phyloP scores from a whole-genome alignment of 2,797 vertebrate species.

The Sebastes hopkinsi region DNA sequence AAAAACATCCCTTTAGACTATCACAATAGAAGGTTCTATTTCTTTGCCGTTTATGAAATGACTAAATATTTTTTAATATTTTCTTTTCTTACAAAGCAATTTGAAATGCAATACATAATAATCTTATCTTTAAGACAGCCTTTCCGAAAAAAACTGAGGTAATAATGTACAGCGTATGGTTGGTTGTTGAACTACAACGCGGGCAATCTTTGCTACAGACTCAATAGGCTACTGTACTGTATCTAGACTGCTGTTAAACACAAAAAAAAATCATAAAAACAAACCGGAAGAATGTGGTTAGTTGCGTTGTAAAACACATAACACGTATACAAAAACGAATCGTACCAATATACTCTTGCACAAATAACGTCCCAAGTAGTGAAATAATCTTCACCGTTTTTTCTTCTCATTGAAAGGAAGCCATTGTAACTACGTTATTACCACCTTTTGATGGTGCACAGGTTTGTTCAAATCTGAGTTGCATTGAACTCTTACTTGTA shows the following conservation, averaged over 20 bases:
- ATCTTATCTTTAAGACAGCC: slow-evolving; percentile 66
- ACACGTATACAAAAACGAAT: slow-evolving; percentile 44
- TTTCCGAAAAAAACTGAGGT: slow-evolving; percentile 65
- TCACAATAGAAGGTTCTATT: slow-evolving; percentile 59
- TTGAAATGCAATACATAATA: slow-evolving; percentile 85
- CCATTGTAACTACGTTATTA: slow-evolving; percentile 56
- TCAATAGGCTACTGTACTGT: slow-evolving; percentile 66
- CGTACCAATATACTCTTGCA: slow-evolving; percentile 68
- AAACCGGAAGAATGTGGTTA: slow-evolving; percentile 63
- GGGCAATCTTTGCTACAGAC: slow-evolving; percentile 50
- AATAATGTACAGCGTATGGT: slow-evolving; percentile 66
- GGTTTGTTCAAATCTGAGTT: slow-evolving; percentile 52
- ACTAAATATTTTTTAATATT: slow-evolving; percentile 59
- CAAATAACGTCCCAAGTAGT: slow-evolving; percentile 62
- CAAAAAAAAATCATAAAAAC: slow-evolving; percentile 22
- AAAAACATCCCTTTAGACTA: slow-evolving; percentile 77
- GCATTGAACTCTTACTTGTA: slow-evolving; percentile 35
- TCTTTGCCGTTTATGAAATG: slow-evolving; percentile 63
- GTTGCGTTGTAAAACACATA: slow-evolving; percentile 44
- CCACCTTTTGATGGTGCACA: slow-evolving; percentile 70
- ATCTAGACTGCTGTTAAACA: slow-evolving; percentile 67
- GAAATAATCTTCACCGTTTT: slow-evolving; percentile 57
- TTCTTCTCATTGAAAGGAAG: slow-evolving; percentile 55
- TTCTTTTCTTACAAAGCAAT: slow-evolving; percentile 74
- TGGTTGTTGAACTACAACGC: slow-evolving; percentile 40